phyloP scores from a whole-genome alignment of 2,888 invertebrate species.

The Nasonia oneida region DNA sequence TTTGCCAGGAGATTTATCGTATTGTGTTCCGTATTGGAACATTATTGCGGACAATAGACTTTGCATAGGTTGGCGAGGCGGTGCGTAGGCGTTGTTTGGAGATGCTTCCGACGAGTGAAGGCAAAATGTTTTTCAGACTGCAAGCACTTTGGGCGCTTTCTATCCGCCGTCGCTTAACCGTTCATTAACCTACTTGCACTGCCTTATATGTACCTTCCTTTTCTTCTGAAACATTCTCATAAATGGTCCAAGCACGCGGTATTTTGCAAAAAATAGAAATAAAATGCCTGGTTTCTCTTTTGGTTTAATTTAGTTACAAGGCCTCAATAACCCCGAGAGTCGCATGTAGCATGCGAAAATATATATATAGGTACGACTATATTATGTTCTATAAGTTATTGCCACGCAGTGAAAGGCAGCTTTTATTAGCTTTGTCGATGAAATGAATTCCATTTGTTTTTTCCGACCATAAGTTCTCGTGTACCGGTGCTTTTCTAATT shows the following conservation, averaged over 20 bases:
- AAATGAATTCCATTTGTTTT: not conserved
- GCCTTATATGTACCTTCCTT: not conserved
- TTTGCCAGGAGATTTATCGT: no score
- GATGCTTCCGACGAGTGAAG: no score
- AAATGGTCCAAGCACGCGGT: not conserved
- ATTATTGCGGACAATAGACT: no score
- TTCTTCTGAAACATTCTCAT: not conserved
- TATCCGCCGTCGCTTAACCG: no score
- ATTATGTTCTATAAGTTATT: not conserved
- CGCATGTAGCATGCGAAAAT: not conserved
- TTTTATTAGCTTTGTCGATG: not conserved
- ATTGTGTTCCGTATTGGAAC: no score
- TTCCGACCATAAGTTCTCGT: not conserved
- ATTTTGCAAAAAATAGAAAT: no score
- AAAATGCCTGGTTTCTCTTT: no score
- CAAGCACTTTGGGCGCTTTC: no score
- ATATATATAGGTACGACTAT: not conserved
- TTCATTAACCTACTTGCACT: not conserved
- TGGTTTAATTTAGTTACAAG: not conserved
- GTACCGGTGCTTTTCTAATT: not conserved
- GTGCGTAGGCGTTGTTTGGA: no score
- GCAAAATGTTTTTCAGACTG: no score
- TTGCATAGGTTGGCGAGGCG: no score
- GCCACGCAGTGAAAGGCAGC: not conserved
- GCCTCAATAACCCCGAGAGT: not conserved